phyloP scores from a whole-genome alignment of 2,888 invertebrate genomes.

The Mallateleia sp. region DNA sequence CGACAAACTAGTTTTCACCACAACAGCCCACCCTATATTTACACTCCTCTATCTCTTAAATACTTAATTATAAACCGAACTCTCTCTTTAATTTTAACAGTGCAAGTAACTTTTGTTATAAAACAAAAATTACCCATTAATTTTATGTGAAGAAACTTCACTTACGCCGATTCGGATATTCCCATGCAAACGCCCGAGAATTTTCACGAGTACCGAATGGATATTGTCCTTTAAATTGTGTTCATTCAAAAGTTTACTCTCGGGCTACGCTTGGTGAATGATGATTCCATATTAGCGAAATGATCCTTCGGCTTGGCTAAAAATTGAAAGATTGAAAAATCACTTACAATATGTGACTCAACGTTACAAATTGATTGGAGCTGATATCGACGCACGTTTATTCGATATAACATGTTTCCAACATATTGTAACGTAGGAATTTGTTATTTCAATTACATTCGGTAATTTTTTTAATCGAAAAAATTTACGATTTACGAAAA shows the following conservation, averaged over 20 bases:
- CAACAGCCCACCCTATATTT: neutral
- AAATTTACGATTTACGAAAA: too few relatives aligned
- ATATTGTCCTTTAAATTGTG: conserved; percentile 43
- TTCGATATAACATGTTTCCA: conserved; percentile 12
- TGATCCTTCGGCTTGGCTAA: conserved; percentile 29
- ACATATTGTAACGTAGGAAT: conserved; percentile 18
- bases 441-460: too few relatives aligned
- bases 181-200: conserved; percentile 48
- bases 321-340: conserved; percentile 53
- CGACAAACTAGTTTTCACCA: neutral
- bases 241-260: conserved; percentile 41
- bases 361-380: conserved; percentile 54
- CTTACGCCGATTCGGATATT: conserved; percentile 35
- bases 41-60: neutral
- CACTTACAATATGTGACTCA: conserved; percentile 42
- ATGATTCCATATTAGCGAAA: conserved; percentile 48
- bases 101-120: conserved; percentile 31
- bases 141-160: conserved; percentile 52
- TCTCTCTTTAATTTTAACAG: conserved; percentile 30
- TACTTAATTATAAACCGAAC: conserved; percentile 12
- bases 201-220: conserved; percentile 36
- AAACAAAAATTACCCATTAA: conserved; percentile 47
- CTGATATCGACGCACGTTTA: conserved; percentile 22
- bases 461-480: too few relatives aligned
- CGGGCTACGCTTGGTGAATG: conserved; percentile 8